phyloP scores from a whole-genome alignment of 2,113 vertebrate species.

The Psephotus haematonotus region DNA sequence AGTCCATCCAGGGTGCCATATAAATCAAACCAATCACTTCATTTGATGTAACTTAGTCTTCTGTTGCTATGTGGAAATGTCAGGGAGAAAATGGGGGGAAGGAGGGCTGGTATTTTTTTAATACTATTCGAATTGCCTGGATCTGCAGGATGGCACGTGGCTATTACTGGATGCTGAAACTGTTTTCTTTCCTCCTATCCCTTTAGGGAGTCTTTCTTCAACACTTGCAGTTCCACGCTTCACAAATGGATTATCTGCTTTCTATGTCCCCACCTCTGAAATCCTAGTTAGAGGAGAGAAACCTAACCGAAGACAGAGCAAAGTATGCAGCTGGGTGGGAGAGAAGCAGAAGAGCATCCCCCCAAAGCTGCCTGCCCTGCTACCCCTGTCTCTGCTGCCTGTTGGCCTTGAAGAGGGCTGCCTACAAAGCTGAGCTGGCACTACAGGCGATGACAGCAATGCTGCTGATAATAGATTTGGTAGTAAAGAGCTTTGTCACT shows the following conservation, averaged over 20 bases:
- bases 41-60: background rate
- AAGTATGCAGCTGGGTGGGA: background rate
- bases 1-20: background rate
- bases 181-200: background rate
- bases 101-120: background rate
- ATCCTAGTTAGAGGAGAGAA: background rate
- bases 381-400: background rate
- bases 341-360: background rate
- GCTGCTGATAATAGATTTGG: background rate
- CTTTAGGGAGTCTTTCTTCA: background rate
- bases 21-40: background rate
- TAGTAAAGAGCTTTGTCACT: background rate
- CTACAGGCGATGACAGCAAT: background rate
- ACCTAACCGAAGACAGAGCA: background rate
- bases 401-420: accelerated
- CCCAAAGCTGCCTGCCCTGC: background rate
- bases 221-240: background rate
- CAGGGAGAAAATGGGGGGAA: background rate
- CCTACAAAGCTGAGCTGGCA: background rate
- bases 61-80: background rate
- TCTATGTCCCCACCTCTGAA: background rate
- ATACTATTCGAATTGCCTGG: background rate
- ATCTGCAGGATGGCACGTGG: background rate
- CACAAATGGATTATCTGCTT: background rate
- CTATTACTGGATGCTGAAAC: background rate